A percentile compares a stretch with the other conserved stretches of the same genome.
These are phyloP conservation scores for Penelope pileata DNA, from an alignment of 2,113 vertebrate genomes.

Conservation along the genomic window DNA sequence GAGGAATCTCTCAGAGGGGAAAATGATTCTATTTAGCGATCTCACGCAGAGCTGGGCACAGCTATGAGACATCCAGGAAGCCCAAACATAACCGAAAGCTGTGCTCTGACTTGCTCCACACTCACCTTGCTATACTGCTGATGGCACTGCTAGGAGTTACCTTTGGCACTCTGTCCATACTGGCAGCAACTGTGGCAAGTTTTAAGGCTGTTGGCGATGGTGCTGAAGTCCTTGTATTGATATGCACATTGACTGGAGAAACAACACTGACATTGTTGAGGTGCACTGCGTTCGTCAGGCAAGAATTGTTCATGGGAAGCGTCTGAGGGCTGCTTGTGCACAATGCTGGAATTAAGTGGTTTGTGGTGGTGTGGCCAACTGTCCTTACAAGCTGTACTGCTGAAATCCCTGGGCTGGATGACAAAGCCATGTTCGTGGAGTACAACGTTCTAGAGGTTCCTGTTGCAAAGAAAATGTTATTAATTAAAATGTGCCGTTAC, in stretches of 20 bases:
- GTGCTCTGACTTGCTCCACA: background rate
- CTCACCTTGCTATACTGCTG: conserved; percentile 88
- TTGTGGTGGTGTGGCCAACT: conserved; percentile 84
- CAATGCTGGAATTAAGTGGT: conserved; percentile 85
- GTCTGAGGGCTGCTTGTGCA: conserved; percentile 85
- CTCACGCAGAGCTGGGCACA: accelerated
- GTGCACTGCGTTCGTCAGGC: conserved; percentile 84
- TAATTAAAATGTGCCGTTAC: background rate
- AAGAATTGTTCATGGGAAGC: conserved; percentile 88
- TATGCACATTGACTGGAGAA: conserved; percentile 89
- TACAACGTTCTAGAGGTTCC: conserved; percentile 86
- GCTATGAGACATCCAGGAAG: accelerated
- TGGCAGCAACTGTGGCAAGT: conserved; percentile 90
- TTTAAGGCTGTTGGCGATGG: conserved; percentile 94
- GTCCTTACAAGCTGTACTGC: conserved; percentile 85
- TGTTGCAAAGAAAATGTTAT: conserved; percentile 19
- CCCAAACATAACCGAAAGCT: accelerated
- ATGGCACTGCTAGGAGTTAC: conserved; percentile 90
- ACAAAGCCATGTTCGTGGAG: conserved; percentile 85
- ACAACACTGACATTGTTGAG: conserved; percentile 88
- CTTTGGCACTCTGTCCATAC: conserved; percentile 90
- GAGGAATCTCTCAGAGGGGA: background rate
- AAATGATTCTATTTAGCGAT: background rate
- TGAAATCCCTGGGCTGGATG: conserved; percentile 85
- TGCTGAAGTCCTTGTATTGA: conserved; percentile 87